Evolutionary conservation across 2,888 invertebrate genomes (phyloP), one percentile per base, ranked within the genome.

Genomic region (Dryocosmus kuriphilus): DNA sequence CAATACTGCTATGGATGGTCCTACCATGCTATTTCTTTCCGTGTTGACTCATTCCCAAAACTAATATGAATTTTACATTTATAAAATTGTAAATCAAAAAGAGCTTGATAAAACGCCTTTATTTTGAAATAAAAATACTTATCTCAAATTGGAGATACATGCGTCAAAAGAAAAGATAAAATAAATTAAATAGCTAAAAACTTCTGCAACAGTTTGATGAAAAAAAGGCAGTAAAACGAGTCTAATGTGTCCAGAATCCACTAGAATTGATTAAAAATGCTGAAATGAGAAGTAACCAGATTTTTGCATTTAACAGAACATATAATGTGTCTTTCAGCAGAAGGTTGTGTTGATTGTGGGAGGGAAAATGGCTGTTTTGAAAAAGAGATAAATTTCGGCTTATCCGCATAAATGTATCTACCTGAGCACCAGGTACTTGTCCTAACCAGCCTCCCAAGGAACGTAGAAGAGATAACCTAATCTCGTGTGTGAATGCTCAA

Each of bases 401-500:
- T 65, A 60, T 79, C 67, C 77, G 41, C 77, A 79, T 77, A 79
- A 79, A 55, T 67, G 78, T 80, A 80, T 82, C 78, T 78, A 77
- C 76, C 79, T 71, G 74, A 77, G 80, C 77, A 74, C 73, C 80
- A 76, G 75, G 82, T 81, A 83, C 82, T 76, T 80, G 82, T 79
- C 78, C 82, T 79, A 83, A 84, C 83, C 88, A 85, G 84, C 87
- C 86, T 83, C 85, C 84, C 84, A 83, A 81, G 85, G 83, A 86
- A 86, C 84, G 79, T 80, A 51, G n/a, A 32, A 74, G 82, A 89
- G 89, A 90, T 90, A 89, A 90, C 88, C 88, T 89, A 89, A 90
- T 90, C 89, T 88, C 81, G 85, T 86, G 86, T 87, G 88, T 87
- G 88, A 89, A 89, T 88, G 87, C 88, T 88, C 85, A 87, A 85